Conservation (phyloP, 2,113 vertebrate genomes). For the Lasiurus cinereus region DNA sequence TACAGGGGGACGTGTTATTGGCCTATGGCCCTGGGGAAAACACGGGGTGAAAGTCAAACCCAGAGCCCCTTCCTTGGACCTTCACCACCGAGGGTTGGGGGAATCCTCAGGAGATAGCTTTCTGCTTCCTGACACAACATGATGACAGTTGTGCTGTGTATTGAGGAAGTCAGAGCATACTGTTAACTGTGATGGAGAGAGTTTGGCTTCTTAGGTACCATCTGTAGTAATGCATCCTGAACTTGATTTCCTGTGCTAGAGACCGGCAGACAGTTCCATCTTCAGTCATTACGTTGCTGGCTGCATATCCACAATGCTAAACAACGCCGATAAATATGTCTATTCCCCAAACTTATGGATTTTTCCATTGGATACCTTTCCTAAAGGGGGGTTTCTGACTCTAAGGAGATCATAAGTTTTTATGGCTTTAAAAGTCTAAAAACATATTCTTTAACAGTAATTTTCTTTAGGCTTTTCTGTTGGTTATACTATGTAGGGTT, state of each 20-base stretch:
- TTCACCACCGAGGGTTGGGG: not conserved
- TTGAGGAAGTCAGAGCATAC: not conserved
- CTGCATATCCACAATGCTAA: not conserved
- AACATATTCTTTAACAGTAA: not conserved
- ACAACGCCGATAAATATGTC: not conserved
- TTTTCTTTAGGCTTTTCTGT: slow-evolving; percentile 32
- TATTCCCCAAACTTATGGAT: slow-evolving; percentile 11
- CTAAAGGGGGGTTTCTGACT: slow-evolving; percentile 7
- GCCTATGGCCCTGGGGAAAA: not conserved
- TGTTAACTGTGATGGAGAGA: not conserved
- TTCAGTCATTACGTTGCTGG: not conserved
- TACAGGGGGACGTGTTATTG: not conserved
- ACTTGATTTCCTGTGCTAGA: slow-evolving; percentile 9
- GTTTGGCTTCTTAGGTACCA: not conserved
- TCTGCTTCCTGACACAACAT: not conserved
- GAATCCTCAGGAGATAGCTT: not conserved
- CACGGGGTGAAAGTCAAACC: not conserved
- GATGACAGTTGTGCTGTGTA: not conserved
- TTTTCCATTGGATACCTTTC: slow-evolving; percentile 19
- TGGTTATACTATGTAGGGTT: not conserved
- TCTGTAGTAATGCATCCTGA: not conserved
- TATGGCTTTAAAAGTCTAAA: slow-evolving; percentile 48
- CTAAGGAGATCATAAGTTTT: slow-evolving; percentile 18
- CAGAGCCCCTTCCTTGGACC: not conserved
- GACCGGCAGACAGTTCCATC: not conserved